Evolutionary conservation across 1,140 invertebrate species (phyloP), one percentile per base, ranked within the genome.

Genomic region (Hylaeus anthracinus): DNA sequence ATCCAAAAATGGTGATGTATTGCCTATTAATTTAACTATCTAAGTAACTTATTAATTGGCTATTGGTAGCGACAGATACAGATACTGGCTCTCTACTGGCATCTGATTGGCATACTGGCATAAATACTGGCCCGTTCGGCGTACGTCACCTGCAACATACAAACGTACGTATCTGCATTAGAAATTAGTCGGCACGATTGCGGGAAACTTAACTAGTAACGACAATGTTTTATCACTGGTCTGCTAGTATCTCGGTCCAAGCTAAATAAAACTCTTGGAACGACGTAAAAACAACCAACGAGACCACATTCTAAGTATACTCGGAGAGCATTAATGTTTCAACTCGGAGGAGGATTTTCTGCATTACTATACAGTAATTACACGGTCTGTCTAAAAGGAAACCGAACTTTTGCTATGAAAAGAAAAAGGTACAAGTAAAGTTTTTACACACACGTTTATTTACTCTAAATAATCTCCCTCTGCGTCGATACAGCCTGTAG

Each of bases 81-180:
- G 84, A 82, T 89, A 91, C 90, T 92, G 88, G 87, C 86, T 89
- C 79, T 90, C 86, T 90, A 92, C 92, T 92, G 92, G 92, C 92
- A 86, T 90, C 78, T 84, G 89, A 88, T 91, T 90, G 86, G 80
- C 88, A 89, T 93, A 92, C 92, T 93, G 92, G 92, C 92, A 91
- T 92, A 83, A 91, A 92, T 93, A 93, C 92, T 93, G 92, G 91
- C 92, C 91, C 90, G 85, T 92, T 92, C 88, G 87, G 77, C 73
- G 86, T 81, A 80, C 78, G 78, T 86, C 85, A 89, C 85, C 92
- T 93, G 91, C 3, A 92, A 93, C 85, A 88, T 65, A 88, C 82
- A 88, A 86, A 83, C 82, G 71, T n/a, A n/a, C 72, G 64, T 75
- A 79, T 85, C 55, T 58, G 78, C 69, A 82, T 86, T 86, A 85